These are phyloP conservation scores for Trichacis sp. DNA, from an alignment of 2,888 invertebrate species.

Conservation along the genomic window DNA sequence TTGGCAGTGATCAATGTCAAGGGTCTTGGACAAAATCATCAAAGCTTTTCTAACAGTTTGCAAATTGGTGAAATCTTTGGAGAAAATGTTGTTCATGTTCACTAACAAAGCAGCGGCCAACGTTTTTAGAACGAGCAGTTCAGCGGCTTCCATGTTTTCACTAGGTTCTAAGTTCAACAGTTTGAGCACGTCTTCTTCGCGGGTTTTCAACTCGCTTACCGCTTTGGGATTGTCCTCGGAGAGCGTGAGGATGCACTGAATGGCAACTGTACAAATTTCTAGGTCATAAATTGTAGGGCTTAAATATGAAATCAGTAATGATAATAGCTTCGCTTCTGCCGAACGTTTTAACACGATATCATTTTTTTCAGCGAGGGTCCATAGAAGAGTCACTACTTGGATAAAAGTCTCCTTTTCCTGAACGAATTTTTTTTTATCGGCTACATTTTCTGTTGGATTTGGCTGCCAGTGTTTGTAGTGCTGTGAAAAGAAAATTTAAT, in stretches of 20 bases:
- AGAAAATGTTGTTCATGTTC: constrained; percentile 67
- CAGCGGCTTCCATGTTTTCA: constrained; percentile 69
- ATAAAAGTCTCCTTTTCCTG: constrained; percentile 77
- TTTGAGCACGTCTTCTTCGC: constrained; percentile 61
- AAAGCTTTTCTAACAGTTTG: constrained; percentile 70
- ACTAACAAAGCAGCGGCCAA: constrained; percentile 74
- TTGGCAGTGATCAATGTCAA: constrained; percentile 72
- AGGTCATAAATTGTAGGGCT: constrained; percentile 73
- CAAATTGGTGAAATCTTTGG: constrained; percentile 38
- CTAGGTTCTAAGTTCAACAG: constrained; percentile 62
- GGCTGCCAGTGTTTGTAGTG: constrained; percentile 72
- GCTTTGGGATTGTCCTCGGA: constrained; percentile 78
- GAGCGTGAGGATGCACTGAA: constrained; percentile 79
- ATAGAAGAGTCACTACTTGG: constrained; percentile 76
- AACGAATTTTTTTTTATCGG: constrained; percentile 67
- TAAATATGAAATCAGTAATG: constrained; percentile 74
- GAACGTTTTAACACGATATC: constrained; percentile 76
- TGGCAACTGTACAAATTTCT: constrained; percentile 72
- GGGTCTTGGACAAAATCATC: constrained; percentile 70
- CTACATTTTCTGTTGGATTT: constrained; percentile 49
- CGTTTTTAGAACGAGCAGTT: constrained; percentile 71
- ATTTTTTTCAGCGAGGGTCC: constrained; percentile 79
- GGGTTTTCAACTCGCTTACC: constrained; percentile 71
- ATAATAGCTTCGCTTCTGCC: constrained; percentile 75
- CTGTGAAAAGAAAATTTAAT: constrained; percentile 54